These are phyloP conservation scores for Saturnia japonica DNA, from an alignment of 2,888 invertebrate species.

Conservation along the genomic window DNA sequence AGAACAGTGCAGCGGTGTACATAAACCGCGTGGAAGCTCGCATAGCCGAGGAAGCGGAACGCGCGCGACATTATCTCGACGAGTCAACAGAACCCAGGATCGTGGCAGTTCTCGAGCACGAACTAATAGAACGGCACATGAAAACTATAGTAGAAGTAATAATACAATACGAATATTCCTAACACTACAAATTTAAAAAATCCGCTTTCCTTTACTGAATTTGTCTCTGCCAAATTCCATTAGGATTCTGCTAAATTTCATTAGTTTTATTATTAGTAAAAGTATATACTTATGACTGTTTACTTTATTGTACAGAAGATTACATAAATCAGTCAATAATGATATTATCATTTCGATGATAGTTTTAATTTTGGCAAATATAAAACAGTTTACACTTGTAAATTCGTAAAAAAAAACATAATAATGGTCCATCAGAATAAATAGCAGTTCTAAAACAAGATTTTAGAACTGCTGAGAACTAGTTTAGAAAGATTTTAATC, in stretches of 20 bases:
- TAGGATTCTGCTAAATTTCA: neutral
- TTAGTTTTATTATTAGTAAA: too few species aligned
- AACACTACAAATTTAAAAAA: neutral
- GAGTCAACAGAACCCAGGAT: slow-evolving; percentile 98
- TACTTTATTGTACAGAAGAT: too few species aligned
- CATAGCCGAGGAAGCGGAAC: slow-evolving; percentile 98
- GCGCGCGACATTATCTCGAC: slow-evolving; percentile 98
- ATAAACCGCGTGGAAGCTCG: slow-evolving; percentile 99
- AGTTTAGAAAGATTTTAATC: too few species aligned
- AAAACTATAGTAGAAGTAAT: slow-evolving; percentile 84
- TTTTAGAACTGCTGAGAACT: too few species aligned
- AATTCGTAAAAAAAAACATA: too few species aligned
- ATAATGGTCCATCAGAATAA: too few species aligned
- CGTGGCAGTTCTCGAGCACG: slow-evolving; percentile 97
- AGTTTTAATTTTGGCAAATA: too few species aligned
- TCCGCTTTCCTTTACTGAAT: neutral
- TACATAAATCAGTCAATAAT: too few species aligned
- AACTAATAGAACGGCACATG: slow-evolving; percentile 99
- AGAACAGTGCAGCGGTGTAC: slow-evolving; percentile 99
- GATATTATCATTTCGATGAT: too few species aligned
- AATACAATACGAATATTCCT: neutral
- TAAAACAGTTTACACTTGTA: too few species aligned
- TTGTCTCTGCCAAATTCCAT: neutral
- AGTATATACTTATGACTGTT: too few species aligned
- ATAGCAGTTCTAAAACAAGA: too few species aligned